Percentiles rank a stretch among this genome's conserved stretches.
These are phyloP conservation scores for Paradisaea rubra DNA, from an alignment of 2,113 vertebrate genomes.

Conservation along the genomic window DNA sequence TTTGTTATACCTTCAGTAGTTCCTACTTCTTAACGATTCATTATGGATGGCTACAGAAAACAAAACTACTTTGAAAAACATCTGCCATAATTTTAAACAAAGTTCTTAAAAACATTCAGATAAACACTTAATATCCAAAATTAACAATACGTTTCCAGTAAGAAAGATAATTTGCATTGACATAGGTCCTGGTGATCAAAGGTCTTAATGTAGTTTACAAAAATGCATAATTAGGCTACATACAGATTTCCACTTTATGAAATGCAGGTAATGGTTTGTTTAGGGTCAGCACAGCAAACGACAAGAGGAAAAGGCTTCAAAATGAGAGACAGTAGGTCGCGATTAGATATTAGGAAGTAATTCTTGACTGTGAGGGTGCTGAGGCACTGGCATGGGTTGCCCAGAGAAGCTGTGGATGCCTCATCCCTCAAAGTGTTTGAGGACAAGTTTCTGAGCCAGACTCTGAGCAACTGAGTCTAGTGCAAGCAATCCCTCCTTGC, in stretches of 20 bases:
- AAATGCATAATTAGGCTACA: neutral
- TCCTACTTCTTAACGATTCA: neutral
- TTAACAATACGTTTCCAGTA: neutral
- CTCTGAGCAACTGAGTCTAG: rapidly evolving
- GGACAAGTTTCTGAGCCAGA: neutral
- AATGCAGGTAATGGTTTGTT: neutral
- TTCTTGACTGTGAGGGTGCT: neutral
- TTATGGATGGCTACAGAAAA: neutral
- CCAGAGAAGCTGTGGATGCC: neutral
- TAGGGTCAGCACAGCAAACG: neutral
- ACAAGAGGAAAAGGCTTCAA: neutral
- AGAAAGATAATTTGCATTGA: neutral
- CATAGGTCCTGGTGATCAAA: neutral
- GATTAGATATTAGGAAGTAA: neutral
- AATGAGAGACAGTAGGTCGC: neutral
- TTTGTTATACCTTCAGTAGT: neutral
- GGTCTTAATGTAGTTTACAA: neutral
- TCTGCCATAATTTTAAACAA: neutral
- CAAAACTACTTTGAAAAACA: neutral
- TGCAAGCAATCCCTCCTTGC: neutral
- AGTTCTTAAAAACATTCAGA: neutral
- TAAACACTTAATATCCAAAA: neutral
- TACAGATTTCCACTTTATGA: neutral
- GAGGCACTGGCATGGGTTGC: neutral
- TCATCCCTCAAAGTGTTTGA: too few species aligned